Conservation (phyloP, 2,113 vertebrate genomes). For the Tragelaphus strepsiceros region DNA sequence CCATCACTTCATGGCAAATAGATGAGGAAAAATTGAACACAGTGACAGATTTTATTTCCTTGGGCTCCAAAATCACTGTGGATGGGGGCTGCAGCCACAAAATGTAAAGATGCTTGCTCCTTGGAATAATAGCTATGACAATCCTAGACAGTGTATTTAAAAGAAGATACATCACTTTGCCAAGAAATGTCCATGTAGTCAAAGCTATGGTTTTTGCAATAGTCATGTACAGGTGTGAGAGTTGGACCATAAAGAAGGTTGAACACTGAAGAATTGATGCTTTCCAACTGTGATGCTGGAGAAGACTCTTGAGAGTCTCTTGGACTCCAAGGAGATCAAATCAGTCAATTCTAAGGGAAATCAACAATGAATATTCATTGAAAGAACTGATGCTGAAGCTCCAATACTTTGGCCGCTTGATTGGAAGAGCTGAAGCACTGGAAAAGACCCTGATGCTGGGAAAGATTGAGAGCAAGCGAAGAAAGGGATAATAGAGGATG, state of each 20-base stretch:
- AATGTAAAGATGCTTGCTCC: neutral
- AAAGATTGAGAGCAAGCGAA: neutral
- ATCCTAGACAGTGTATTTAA: neutral
- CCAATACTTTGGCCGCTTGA: neutral
- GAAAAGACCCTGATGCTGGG: neutral
- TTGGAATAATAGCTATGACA: neutral
- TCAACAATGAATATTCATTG: neutral
- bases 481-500: neutral
- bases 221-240: neutral
- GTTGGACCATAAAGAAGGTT: neutral
- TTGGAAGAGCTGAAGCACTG: accelerated
- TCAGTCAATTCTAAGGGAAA: neutral
- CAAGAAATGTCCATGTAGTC: neutral
- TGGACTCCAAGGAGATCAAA: neutral
- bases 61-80: neutral
- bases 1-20: neutral
- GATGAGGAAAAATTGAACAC: neutral
- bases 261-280: neutral
- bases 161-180: neutral
- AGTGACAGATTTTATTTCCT: neutral
- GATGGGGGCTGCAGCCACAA: neutral
- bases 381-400: neutral
- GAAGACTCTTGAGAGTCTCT: neutral
- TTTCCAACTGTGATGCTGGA: neutral
- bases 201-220: neutral